Base-by-base conservation (phyloP, 92 coral and sea anemone genomes). In the Porites lobata region DNA sequence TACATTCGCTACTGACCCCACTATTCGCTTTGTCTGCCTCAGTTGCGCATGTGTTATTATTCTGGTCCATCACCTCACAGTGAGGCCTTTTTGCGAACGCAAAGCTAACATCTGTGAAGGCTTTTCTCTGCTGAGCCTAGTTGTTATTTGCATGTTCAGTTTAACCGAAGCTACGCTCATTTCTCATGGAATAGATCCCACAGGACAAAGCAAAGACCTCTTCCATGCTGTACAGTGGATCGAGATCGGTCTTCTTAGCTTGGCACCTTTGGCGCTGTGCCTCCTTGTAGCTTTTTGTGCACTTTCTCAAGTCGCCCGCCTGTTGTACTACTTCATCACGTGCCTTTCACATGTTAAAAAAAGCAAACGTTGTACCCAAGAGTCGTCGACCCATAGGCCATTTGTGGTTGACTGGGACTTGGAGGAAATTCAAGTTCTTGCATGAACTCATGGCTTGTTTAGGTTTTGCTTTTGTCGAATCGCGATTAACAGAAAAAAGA, bases 31-130 rank as follows among this genome's bases (percentile, higher is more conserved):
- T 6, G 65, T 73, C 20, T 76, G 57, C 26, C 83, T 89, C 32
- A 72, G 75, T 3, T 21, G 71, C 43, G 61, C 84, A 6, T 75
- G 92, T 63, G 70, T 77, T 54, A 10, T 88, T 7, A 82, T 74
- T 38, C 82, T 88, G 17, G n/a, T 81, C 1, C 87, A 88, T 65
- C 91, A 88, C 56, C 64, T 81, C 8, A 7, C 50, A 7, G 3
- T 26, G 57, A 80, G 59, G 68, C 91, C 91, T 19, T 88, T 67
- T 67, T 84, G 85, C 18, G 73, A 89, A 56, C 53, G 73, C 8
- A 89, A 58, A 67, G 88, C 85, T 3, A 82, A 88, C 83, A 65
- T 72, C 24, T 88, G 77, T 54, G 91, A 88, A 50, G 75, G 82
- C 2, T 9, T 82, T 52, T 88, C 91, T 21, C 91, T 88, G 7